Conservation (phyloP, 2,797 vertebrate species). For the Falco berigora region DNA sequence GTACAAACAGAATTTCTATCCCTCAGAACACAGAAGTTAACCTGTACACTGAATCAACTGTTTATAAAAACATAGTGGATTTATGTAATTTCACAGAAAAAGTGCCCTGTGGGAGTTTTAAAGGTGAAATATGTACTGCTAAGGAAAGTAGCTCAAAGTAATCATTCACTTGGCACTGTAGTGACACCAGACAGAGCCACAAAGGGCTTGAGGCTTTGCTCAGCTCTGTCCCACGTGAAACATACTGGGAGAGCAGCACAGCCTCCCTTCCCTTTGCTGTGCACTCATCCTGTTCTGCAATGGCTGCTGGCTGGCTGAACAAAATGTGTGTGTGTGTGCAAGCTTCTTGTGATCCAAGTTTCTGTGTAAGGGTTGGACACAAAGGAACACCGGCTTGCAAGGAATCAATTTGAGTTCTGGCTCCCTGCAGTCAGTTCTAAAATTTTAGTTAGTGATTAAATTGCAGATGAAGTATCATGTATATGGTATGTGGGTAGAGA, state of each 20-base stretch:
- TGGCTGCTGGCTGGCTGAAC: neutral
- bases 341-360: neutral
- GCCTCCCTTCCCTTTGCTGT: neutral
- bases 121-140: neutral
- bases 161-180: neutral
- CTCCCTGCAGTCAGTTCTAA: neutral
- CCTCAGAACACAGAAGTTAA: neutral
- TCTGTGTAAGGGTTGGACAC: neutral
- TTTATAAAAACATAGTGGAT: neutral
- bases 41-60: neutral
- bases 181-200: neutral
- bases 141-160: neutral
- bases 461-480: neutral
- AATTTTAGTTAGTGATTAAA: slow-evolving; percentile 11
- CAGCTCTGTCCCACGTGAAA: neutral
- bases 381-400: neutral
- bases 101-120: neutral
- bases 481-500: neutral
- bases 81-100: neutral
- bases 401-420: neutral
- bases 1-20: neutral
- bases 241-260: neutral
- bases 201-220: neutral
- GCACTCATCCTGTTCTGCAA: neutral
- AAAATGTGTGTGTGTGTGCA: neutral